These are phyloP conservation scores for Trinectes maculatus DNA, from an alignment of 2,113 vertebrate species.

Conservation along the genomic window DNA sequence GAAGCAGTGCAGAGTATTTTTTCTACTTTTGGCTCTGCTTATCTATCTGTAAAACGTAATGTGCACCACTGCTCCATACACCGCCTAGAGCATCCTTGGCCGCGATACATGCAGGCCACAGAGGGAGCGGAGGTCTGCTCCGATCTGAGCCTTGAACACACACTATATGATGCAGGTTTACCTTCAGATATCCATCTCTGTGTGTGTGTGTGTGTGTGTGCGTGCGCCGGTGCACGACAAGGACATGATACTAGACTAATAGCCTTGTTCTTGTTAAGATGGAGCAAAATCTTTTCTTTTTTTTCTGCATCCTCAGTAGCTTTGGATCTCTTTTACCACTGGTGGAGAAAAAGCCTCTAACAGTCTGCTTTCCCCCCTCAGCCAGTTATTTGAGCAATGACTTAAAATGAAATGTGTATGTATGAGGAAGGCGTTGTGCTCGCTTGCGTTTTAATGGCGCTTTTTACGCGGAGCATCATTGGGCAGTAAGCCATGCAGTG, in stretches of 20 bases:
- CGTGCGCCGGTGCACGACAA: constrained; percentile 22
- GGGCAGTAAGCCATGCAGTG: constrained; percentile 68
- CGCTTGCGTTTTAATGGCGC: constrained; percentile 49
- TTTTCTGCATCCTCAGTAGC: constrained; percentile 30
- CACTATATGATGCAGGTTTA: constrained; percentile 48
- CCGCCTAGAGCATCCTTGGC: constrained; percentile 49
- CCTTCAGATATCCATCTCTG: constrained; percentile 2
- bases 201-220: not conserved
- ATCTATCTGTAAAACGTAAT: constrained; percentile 1
- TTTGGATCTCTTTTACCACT: constrained; percentile 14
- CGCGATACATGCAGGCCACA: constrained; percentile 54
- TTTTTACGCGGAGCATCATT: constrained; percentile 63
- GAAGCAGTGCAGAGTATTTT: not conserved
- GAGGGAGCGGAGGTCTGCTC: constrained; percentile 51
- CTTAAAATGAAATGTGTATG: constrained; percentile 44
- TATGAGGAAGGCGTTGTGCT: constrained; percentile 53
- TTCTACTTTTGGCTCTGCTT: not conserved
- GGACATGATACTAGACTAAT: constrained; percentile 43
- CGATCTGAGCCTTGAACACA: constrained; percentile 24
- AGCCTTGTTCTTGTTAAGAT: constrained; percentile 49
- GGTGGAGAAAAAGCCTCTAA: constrained; percentile 25
- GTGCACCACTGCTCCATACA: constrained; percentile 7
- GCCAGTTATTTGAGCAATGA: constrained; percentile 48
- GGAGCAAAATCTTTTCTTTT: constrained; percentile 49
- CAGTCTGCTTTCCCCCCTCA: constrained; percentile 9